Percentiles rank a stretch among this genome's conserved stretches.
phyloP scores from a whole-genome alignment of 2,888 invertebrate species.

The Holacanthella duospinosa region DNA sequence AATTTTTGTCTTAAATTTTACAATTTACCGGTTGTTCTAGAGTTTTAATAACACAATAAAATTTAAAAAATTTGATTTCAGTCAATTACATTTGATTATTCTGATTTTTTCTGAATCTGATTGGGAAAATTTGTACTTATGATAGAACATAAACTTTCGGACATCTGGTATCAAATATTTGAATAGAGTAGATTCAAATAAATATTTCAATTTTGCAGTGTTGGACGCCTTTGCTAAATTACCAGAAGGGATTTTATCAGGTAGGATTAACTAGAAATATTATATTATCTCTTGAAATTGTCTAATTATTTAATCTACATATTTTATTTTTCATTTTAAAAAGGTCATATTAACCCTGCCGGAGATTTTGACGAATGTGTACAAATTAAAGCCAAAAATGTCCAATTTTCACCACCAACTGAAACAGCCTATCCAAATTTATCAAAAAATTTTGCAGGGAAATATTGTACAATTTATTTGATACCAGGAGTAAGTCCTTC shows the following conservation, averaged over 20 bases:
- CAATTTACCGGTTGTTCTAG: too few relatives aligned
- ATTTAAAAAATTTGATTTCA: too few relatives aligned
- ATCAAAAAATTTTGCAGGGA: conserved; percentile 17
- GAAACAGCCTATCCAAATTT: background rate
- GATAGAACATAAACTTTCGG: too few relatives aligned
- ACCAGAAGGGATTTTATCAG: conserved; percentile 24
- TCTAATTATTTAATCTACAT: too few relatives aligned
- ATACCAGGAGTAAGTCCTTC: conserved; percentile 1
- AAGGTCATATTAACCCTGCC: conserved; percentile 26
- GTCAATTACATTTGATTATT: too few relatives aligned
- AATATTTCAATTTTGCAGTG: conserved; percentile 21
- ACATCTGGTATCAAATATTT: too few relatives aligned
- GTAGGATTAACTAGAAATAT: background rate
- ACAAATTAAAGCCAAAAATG: conserved; percentile 8
- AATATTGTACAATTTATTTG: conserved; percentile 24
- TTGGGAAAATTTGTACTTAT: too few relatives aligned
- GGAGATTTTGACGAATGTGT: conserved; percentile 34
- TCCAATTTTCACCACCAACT: background rate
- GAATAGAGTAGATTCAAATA: too few relatives aligned
- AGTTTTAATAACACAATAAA: too few relatives aligned
- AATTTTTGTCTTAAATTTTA: background rate
- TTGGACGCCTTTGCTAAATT: conserved; percentile 31
- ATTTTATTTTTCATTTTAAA: conserved; percentile 12
- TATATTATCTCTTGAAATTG: too few relatives aligned
- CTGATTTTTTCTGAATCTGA: too few relatives aligned